A percentile compares a stretch with the other conserved stretches of the same genome.
Conservation (phyloP, 2,888 invertebrate species). For the Coelinius sp. region DNA sequence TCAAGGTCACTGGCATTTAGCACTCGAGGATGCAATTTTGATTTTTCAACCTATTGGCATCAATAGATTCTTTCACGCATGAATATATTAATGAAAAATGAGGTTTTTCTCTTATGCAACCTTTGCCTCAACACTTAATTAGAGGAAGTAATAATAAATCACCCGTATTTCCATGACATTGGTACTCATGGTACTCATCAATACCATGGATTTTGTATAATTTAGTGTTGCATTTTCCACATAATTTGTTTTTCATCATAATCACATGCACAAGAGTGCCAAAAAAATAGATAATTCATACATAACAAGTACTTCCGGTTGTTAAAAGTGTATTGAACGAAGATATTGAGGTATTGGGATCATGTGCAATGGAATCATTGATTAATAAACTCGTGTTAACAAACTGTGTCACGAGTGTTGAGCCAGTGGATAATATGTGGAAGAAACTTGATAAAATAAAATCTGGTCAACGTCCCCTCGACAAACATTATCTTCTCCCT, state of each 20-base stretch:
- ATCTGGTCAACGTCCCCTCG: too few relatives aligned
- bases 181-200: too few relatives aligned
- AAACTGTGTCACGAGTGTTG: conserved; percentile 20
- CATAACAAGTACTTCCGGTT: conserved; percentile 33
- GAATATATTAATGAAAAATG: background rate
- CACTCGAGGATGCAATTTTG: background rate
- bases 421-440: background rate
- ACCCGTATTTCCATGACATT: background rate
- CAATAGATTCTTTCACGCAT: background rate
- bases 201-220: too few relatives aligned
- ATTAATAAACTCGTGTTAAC: conserved; percentile 45
- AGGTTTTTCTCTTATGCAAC: background rate
- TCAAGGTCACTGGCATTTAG: background rate
- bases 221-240: background rate
- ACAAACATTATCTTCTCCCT: too few relatives aligned
- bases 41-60: background rate
- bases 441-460: conserved; percentile 54
- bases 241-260: background rate
- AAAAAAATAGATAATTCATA: background rate
- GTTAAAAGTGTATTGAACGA: background rate
- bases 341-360: conserved; percentile 47
- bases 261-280: background rate
- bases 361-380: conserved; percentile 52
- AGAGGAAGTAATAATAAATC: background rate
- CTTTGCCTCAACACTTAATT: background rate